Evolutionary conservation across 2,888 invertebrate genomes (phyloP), one percentile per base, ranked within the genome.

Genomic region (Cetonia aurata): DNA sequence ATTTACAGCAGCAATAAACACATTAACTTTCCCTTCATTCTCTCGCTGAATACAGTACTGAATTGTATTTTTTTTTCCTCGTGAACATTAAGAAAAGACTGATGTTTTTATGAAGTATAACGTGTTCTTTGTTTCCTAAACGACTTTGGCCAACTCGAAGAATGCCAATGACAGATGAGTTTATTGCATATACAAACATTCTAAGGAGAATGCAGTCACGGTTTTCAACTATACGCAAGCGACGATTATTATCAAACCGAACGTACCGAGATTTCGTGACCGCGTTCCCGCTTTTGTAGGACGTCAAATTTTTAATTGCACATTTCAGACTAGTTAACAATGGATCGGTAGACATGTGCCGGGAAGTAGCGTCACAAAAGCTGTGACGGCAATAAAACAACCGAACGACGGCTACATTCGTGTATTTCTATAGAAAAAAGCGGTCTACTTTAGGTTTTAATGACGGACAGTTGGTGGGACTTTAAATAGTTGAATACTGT

Each of bases 311-410:
- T 56, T 56, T 56, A 56, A 56, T 56, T 56, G 41, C 41, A 56
- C 56, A 56, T 56, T 41, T 56, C 41, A 37, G 56, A 17, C 37
- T 17, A 41, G n/a, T 10, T 25, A 25, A 56, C 56, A 56, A 56
- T 56, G 15, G 17, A 33, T 41, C 13, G 41, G 37, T 9, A n/a
- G 56, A 56, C 56, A 56, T 56, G 37, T 56, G 56, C 37, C 56
- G 56, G 56, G 41, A 37, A 37, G 56, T 56, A 15, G 41, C 56
- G 6, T 41, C 56, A 56, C 56, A 56, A 56, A 56, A 56, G 37
- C 56, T 56, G 56, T 56, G 41, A 56, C 56, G 17, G 56, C 56
- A 56, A 56, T 56, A 56, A 56, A 56, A 56, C 37, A 56, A 56
- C 56, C 56, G 56, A 56, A 56, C 56, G 56, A 41, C 56, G 56